Conservation (phyloP, 1,140 invertebrate species). For the Brachionus paranguensis region DNA sequence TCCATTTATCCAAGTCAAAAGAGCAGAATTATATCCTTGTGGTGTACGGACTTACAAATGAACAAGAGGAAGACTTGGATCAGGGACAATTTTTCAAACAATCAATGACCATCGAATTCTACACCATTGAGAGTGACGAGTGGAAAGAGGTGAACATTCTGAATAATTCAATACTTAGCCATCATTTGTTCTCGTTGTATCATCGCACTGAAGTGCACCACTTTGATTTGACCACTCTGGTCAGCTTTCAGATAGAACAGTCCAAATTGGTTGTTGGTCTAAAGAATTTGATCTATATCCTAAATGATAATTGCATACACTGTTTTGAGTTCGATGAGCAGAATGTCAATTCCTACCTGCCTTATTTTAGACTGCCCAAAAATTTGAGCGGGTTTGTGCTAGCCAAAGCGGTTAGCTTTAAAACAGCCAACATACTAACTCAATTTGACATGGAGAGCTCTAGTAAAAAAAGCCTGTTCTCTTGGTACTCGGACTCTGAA, state of each 20-base stretch:
- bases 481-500: not conserved
- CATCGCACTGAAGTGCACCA: not conserved
- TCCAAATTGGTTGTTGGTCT: not conserved
- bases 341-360: not conserved
- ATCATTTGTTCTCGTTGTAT: not conserved
- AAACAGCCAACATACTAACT: conserved; percentile 2
- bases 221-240: not conserved
- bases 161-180: not conserved
- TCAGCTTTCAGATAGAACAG: not conserved
- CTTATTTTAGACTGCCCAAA: conserved; percentile 35
- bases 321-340: conserved; percentile 28
- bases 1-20: not conserved
- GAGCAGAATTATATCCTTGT: not conserved
- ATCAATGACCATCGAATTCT: not conserved
- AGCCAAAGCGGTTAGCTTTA: not conserved
- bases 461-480: not conserved
- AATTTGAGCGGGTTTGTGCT: not conserved
- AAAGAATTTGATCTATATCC: conserved; percentile 1
- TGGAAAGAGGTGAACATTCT: not conserved
- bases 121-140: not conserved
- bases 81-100: not conserved
- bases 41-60: not conserved
- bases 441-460: not conserved
- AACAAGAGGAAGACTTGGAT: not conserved
- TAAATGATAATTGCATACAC: conserved; percentile 33